Percentiles rank a stretch among this genome's conserved stretches.
Conservation (phyloP, 2,888 invertebrate species). For the Platyscelio sp. region DNA sequence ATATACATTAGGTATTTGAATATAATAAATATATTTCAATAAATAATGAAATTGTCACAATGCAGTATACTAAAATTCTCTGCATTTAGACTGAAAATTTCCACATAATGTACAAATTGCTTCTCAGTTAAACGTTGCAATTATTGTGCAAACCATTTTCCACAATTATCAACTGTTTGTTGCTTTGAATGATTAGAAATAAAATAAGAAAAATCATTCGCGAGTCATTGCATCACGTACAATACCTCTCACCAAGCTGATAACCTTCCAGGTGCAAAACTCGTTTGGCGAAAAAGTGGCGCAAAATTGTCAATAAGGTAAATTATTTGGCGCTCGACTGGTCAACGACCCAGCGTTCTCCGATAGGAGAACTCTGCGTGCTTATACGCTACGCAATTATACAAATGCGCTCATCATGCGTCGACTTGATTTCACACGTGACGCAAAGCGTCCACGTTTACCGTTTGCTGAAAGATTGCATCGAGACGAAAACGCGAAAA, state of each 20-base stretch:
- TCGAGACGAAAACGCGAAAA: constrained; percentile 36
- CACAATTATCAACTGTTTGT: neutral
- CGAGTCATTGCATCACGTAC: constrained; percentile 33
- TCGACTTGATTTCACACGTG: constrained; percentile 27
- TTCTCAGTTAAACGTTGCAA: too few species aligned
- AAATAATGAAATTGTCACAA: too few species aligned
- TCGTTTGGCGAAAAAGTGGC: constrained; percentile 53
- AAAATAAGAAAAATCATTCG: neutral
- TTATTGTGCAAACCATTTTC: neutral
- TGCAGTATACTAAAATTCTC: too few species aligned
- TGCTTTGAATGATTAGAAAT: neutral
- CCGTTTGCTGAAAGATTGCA: constrained; percentile 29
- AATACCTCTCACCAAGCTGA: constrained; percentile 29
- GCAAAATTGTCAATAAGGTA: constrained; percentile 60
- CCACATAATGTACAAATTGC: too few species aligned
- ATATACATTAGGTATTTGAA: too few species aligned
- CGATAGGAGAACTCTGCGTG: constrained; percentile 19
- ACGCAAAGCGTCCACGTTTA: constrained; percentile 47
- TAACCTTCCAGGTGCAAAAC: constrained; percentile 47
- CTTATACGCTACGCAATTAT: constrained; percentile 42
- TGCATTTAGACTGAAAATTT: too few species aligned
- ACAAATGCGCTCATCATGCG: constrained; percentile 44
- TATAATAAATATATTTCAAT: too few species aligned
- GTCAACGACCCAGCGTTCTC: constrained; percentile 57
- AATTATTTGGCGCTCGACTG: constrained; percentile 43